Percentiles rank a stretch among this genome's conserved stretches.
These are phyloP conservation scores for Choreutis nemorana DNA, from an alignment of 2,888 invertebrate genomes.

Conservation along the genomic window DNA sequence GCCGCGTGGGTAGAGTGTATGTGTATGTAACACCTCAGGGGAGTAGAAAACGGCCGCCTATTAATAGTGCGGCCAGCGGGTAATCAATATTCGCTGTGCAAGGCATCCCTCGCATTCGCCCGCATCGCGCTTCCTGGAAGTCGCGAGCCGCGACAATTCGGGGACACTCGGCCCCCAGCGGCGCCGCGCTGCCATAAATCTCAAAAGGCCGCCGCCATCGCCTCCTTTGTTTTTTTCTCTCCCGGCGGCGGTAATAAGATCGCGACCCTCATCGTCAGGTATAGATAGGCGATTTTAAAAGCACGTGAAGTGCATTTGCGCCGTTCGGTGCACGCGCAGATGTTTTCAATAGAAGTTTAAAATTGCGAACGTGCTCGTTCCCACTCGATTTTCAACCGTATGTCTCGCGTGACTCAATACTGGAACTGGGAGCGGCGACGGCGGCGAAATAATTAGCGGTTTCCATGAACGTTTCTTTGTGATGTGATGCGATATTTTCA, in stretches of 20 bases:
- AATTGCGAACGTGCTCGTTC: constrained; percentile 6
- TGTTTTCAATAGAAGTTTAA: constrained; percentile 19
- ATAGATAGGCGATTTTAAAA: constrained; percentile 27
- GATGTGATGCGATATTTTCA: too few relatives aligned
- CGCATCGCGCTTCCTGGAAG: constrained; percentile 48
- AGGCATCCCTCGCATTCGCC: constrained; percentile 27
- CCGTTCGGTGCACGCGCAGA: constrained; percentile 35
- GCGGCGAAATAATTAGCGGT: constrained; percentile 6
- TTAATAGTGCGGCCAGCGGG: constrained; percentile 43
- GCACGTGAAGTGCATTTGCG: constrained; percentile 18
- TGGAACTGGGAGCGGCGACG: constrained; percentile 5
- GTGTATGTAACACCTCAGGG: constrained; percentile 1
- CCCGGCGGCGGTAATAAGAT: constrained; percentile 46
- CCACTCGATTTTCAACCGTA: constrained; percentile 9
- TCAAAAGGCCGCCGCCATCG: constrained; percentile 31
- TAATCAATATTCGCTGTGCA: constrained; percentile 55
- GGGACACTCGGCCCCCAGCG: constrained; percentile 30
- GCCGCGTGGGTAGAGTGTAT: constrained; percentile 2
- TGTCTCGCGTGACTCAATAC: constrained; percentile 7
- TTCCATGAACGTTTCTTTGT: constrained; percentile 5
- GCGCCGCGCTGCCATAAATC: constrained; percentile 59
- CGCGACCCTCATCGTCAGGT: constrained; percentile 57
- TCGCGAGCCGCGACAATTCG: constrained; percentile 18
- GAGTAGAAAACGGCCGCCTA: constrained; percentile 21
- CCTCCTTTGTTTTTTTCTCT: constrained; percentile 47